phyloP scores from a whole-genome alignment of 2,113 vertebrate genomes.

The Oryzias woworae region DNA sequence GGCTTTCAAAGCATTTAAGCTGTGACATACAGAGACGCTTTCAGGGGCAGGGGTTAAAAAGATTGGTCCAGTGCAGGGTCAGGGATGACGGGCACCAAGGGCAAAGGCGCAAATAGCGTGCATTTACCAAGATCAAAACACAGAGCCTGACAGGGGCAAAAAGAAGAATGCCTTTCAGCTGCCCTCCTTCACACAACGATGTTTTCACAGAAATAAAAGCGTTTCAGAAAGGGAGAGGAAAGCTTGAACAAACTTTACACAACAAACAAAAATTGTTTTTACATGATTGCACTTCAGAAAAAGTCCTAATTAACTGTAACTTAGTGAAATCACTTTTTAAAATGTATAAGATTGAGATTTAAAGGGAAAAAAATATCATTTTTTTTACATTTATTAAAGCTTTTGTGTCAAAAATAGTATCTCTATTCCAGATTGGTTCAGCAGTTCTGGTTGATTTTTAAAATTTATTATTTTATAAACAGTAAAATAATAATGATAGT shows the following conservation, averaged over 20 bases:
- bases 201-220: slow-evolving; percentile 8
- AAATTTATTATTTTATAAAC: no score
- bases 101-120: slow-evolving; percentile 21
- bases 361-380: no score
- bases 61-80: slow-evolving; percentile 2
- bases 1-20: slow-evolving; percentile 7
- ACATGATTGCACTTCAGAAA: no score
- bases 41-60: slow-evolving; percentile 29
- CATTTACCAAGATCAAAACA: slow-evolving; percentile 13
- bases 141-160: neutral
- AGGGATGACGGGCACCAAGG: slow-evolving; percentile 4
- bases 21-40: slow-evolving; percentile 26
- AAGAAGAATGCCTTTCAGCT: slow-evolving; percentile 7
- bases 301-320: no score
- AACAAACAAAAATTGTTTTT: neutral
- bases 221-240: neutral
- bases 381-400: no score
- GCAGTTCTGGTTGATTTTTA: no score
- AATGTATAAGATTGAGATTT: no score
- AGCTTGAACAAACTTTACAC: neutral
- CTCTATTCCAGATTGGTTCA: no score
- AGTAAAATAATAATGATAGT: no score
- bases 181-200: slow-evolving; percentile 4
- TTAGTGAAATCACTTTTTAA: no score
- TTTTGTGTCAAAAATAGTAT: no score